Percentiles rank a stretch among this genome's conserved stretches.
phyloP scores from a whole-genome alignment of 2,797 vertebrate species.

The Discoglossus pictus region DNA sequence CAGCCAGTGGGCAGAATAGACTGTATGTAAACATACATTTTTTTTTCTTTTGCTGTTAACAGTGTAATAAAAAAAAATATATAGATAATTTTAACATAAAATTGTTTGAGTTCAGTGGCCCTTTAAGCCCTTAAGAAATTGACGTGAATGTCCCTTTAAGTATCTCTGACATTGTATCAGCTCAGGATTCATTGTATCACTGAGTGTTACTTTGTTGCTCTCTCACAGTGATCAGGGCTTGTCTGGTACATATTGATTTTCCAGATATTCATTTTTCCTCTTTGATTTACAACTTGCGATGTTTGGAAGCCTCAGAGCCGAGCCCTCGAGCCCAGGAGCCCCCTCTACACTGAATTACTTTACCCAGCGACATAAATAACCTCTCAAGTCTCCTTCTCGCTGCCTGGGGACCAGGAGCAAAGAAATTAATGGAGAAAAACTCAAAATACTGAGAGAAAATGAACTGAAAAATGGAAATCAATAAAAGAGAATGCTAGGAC shows the following conservation, averaged over 20 bases:
- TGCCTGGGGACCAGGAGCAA: slow-evolving; percentile 46
- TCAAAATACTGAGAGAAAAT: slow-evolving; percentile 48
- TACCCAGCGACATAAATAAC: slow-evolving; percentile 38
- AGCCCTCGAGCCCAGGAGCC: slow-evolving; percentile 14
- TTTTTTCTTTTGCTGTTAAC: too few relatives aligned
- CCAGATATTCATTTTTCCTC: slow-evolving; percentile 10
- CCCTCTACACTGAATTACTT: slow-evolving; percentile 35
- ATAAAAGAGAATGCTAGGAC: slow-evolving; percentile 36
- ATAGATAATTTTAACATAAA: too few relatives aligned
- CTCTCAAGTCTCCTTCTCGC: slow-evolving; percentile 16
- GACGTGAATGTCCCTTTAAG: too few relatives aligned
- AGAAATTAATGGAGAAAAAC: slow-evolving; percentile 55
- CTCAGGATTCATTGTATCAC: too few relatives aligned
- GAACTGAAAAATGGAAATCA: slow-evolving; percentile 57
- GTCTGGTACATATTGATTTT: slow-evolving; percentile 31
- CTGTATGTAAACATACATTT: too few relatives aligned
- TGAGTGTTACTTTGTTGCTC: too few relatives aligned
- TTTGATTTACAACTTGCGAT: slow-evolving; percentile 37
- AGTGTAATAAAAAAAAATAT: too few relatives aligned
- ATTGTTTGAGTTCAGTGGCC: too few relatives aligned
- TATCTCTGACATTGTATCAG: too few relatives aligned
- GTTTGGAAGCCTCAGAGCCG: background rate
- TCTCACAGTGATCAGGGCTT: slow-evolving; percentile 7
- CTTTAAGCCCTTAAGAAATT: too few relatives aligned
- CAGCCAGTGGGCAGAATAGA: too few relatives aligned